phyloP scores from a whole-genome alignment of 2,797 vertebrate genomes.

The Forpus xanthops region DNA sequence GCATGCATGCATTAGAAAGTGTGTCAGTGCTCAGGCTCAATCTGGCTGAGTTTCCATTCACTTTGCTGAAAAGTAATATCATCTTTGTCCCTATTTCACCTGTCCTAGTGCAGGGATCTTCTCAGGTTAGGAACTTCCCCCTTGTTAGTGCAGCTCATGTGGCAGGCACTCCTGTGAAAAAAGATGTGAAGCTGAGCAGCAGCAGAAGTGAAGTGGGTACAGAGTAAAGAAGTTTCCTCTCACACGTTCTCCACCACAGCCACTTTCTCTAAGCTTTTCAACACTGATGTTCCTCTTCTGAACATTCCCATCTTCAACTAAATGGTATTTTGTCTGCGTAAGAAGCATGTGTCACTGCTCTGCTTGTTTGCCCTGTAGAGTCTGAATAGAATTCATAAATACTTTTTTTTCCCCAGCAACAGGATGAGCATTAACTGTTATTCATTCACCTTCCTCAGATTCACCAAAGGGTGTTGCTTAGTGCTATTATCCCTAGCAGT shows the following conservation, averaged over 20 bases:
- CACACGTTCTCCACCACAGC: neutral
- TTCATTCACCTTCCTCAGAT: neutral
- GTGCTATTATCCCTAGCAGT: neutral
- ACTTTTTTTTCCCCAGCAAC: neutral
- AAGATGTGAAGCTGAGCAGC: neutral
- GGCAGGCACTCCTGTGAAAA: accelerated
- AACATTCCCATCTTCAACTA: neutral
- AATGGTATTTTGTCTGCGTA: neutral
- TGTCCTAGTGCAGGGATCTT: neutral
- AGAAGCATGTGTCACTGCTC: neutral
- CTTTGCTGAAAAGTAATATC: neutral
- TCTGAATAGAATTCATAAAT: neutral
- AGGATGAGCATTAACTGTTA: neutral
- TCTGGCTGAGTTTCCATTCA: neutral
- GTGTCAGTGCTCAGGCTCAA: slow-evolving; percentile 19
- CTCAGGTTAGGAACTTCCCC: neutral
- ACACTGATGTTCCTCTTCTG: neutral
- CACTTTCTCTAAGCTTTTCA: neutral
- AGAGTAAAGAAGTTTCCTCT: neutral
- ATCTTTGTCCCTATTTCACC: neutral
- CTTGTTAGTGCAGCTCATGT: neutral
- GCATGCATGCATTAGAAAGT: neutral
- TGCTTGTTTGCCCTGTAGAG: neutral
- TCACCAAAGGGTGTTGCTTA: neutral
- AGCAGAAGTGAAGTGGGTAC: neutral